Percentiles rank a stretch among this genome's conserved stretches.
These are phyloP conservation scores for Schizaphis graminum DNA, from an alignment of 2,888 invertebrate genomes.

Conservation along the genomic window DNA sequence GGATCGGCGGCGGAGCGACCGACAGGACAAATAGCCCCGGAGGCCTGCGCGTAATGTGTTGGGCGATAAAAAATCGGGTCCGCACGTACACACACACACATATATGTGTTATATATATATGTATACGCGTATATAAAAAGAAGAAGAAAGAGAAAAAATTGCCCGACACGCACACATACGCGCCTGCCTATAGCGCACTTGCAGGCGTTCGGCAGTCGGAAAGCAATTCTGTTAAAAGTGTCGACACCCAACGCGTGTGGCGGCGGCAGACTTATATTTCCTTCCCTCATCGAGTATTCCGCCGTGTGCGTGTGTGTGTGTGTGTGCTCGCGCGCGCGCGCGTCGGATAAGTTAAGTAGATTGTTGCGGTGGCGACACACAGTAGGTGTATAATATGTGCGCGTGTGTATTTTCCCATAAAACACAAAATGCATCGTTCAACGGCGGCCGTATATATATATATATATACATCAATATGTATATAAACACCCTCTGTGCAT, in stretches of 20 bases:
- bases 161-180: not conserved
- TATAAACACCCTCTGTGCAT: slow-evolving; percentile 4
- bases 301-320: not conserved
- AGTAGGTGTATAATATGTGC: not conserved
- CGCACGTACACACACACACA: not conserved
- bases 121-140: not conserved
- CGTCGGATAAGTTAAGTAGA: slow-evolving; percentile 55
- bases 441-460: not conserved
- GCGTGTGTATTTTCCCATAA: slow-evolving; percentile 41
- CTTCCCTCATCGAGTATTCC: slow-evolving; percentile 50
- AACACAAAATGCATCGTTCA: slow-evolving; percentile 60
- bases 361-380: slow-evolving; percentile 40
- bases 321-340: not conserved
- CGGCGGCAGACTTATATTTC: not conserved
- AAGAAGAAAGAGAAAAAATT: not conserved
- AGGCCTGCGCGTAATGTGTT: slow-evolving; percentile 61
- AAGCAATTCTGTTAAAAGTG: slow-evolving; percentile 63
- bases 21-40: slow-evolving; percentile 62
- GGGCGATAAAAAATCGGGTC: slow-evolving; percentile 58
- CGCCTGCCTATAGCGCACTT: not conserved
- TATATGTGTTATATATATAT: too few relatives aligned
- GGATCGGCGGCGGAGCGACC: slow-evolving; percentile 24
- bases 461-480: not conserved
- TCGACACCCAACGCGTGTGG: slow-evolving; percentile 33
- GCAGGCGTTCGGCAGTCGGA: slow-evolving; percentile 21